Evolutionary conservation across 2,888 invertebrate species (phyloP).

Genomic region (Agrotis exclamationis): DNA sequence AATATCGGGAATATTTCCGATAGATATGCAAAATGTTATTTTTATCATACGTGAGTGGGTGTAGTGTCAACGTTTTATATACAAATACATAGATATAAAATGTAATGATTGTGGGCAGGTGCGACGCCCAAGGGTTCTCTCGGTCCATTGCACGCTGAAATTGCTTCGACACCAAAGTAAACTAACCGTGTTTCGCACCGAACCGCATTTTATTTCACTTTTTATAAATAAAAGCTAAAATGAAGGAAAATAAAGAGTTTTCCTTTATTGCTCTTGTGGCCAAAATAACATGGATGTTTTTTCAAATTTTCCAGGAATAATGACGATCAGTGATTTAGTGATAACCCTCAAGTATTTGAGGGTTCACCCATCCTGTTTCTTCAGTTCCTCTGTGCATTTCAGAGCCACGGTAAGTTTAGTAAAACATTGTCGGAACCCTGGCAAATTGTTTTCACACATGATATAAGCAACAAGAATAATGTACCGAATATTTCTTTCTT

Average conservation of each 20-base stretch:
- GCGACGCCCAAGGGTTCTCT: slow-evolving; percentile 70
- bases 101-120: slow-evolving; percentile 59
- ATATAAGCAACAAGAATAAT: too few relatives aligned
- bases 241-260: neutral
- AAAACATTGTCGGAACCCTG: too few relatives aligned
- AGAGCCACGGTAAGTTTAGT: too few relatives aligned
- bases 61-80: slow-evolving; percentile 13
- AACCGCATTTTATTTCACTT: slow-evolving; percentile 62
- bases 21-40: slow-evolving; percentile 22
- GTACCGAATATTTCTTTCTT: too few relatives aligned
- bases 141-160: slow-evolving; percentile 68
- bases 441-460: too few relatives aligned
- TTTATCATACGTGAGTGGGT: slow-evolving; percentile 1
- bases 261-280: neutral
- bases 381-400: too few relatives aligned
- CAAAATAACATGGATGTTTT: neutral
- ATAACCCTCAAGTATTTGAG: neutral
- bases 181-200: slow-evolving; percentile 73
- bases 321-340: neutral
- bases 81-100: slow-evolving; percentile 7
- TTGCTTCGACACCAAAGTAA: slow-evolving; percentile 73
- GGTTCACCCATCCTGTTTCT: too few relatives aligned
- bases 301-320: neutral
- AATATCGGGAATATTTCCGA: slow-evolving; percentile 18
- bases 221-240: slow-evolving; percentile 59